Conservation (phyloP, 2,113 vertebrate genomes). For the Boulengeromyrus knoepffleri region DNA sequence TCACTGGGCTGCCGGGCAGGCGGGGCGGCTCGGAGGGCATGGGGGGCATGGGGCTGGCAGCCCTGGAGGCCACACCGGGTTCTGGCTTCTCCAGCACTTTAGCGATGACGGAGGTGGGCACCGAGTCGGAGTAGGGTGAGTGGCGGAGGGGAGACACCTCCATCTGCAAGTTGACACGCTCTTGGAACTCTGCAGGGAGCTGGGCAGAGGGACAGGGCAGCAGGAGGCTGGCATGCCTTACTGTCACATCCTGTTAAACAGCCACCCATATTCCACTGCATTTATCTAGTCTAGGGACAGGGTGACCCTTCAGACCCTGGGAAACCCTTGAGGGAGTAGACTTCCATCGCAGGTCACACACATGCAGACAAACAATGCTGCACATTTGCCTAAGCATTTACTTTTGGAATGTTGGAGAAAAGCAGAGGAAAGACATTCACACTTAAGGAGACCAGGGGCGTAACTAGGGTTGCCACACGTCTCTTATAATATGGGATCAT, state of each 20-base stretch:
- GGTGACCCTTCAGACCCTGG: not conserved
- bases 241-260: not conserved
- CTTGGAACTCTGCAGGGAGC: conserved; percentile 83
- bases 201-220: conserved; percentile 39
- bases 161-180: conserved; percentile 77
- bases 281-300: not conserved
- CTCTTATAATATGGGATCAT: no score
- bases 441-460: not conserved
- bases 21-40: conserved; percentile 58
- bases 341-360: not conserved
- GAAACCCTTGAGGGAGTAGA: not conserved
- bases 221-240: not conserved
- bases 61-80: conserved; percentile 63
- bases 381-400: not conserved
- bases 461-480: not conserved
- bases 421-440: not conserved
- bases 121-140: conserved; percentile 70
- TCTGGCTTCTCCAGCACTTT: conserved; percentile 84
- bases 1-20: conserved; percentile 57
- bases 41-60: conserved; percentile 65
- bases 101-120: conserved; percentile 75
- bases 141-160: conserved; percentile 71
- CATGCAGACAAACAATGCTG: not conserved
- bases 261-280: not conserved
- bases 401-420: not conserved